Evolutionary conservation across 1,140 invertebrate species (phyloP).

Genomic region (Trigoniulus corallinus): DNA sequence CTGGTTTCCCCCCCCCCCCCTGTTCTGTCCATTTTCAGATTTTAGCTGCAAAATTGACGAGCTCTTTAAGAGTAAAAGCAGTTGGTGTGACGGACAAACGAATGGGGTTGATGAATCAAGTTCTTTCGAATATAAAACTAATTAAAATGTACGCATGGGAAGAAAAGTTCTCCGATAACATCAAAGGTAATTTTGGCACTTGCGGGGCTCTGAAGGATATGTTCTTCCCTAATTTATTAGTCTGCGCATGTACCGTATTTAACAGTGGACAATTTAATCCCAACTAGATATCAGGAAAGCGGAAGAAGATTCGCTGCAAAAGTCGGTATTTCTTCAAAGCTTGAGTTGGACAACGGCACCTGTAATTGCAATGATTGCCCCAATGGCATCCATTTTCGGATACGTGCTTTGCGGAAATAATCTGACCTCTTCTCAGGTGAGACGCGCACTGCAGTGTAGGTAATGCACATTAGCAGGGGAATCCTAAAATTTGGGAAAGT

Average conservation of each 20-base stretch:
- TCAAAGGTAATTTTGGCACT: conserved; percentile 19
- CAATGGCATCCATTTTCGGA: not conserved
- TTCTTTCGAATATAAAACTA: conserved; percentile 41
- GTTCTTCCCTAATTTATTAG: not conserved
- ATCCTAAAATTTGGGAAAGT: too few relatives aligned
- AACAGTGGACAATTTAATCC: not conserved
- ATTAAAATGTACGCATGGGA: conserved; percentile 89
- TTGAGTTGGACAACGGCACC: conserved; percentile 1
- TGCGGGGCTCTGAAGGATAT: not conserved
- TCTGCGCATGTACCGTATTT: not conserved
- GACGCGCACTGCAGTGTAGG: too few relatives aligned
- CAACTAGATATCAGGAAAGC: conserved; percentile 1
- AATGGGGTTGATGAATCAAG: conserved; percentile 36
- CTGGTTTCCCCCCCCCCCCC: too few relatives aligned
- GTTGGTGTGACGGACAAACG: conserved; percentile 20
- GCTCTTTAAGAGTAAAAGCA: conserved; percentile 16
- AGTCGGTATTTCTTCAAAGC: conserved; percentile 3
- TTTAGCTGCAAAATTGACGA: conserved; percentile 17
- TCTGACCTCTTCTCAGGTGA: conserved; percentile 4
- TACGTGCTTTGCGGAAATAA: not conserved
- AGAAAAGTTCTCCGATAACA: conserved; percentile 45
- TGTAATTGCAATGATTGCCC: not conserved
- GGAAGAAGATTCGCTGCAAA: not conserved
- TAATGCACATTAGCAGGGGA: too few relatives aligned
- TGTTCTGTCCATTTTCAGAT: conserved; percentile 11